Evolutionary conservation across 1,140 invertebrate species (phyloP), one percentile per base, ranked within the genome.

Genomic region (Neodiprion lecontei): DNA sequence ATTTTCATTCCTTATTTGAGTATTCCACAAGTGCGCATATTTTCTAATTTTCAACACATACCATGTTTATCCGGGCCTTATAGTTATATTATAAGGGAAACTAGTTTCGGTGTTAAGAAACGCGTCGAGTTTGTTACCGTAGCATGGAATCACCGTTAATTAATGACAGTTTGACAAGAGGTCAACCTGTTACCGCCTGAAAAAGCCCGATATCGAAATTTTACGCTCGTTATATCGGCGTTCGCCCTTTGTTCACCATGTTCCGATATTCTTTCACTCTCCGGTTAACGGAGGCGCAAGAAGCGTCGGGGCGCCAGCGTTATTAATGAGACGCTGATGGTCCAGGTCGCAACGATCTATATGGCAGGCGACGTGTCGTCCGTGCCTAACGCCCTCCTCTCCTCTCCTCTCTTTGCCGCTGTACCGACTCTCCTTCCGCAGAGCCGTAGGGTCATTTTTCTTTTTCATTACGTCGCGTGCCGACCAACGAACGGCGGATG

Each of bases 311-410:
- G 75, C 79, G 78, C 48, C 76, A 78, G 77, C 77, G 80, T 81
- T 81, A 81, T 81, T 81, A 81, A 81, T 78, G 80, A 81, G 77
- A 75, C 77, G 76, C 76, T 79, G 79, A 81, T 78, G 79, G 80
- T 61, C 53, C 53, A 61, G 53, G n/a, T 61, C 53, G 28, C 28
- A 40, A 40, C 28, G 28, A 40, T 40, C 28, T 40, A 40, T 40
- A 40, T 5, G 28, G 28, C 5, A 2, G 1, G 28, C 28, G 28
- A 40, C 28, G 28, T 40, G 28, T 40, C 28, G 28, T 40, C 28
- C 28, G 28, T 40, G 28, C 28, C 28, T 40, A 40, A 40, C 28
- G 28, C 28, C n/a, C 53, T 17, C 53, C 53, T 61, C 53, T 17
- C 28, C 28, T 61, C 53, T 61, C n/a, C 53, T 61, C 11, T 61